Base-by-base conservation (phyloP, 2,888 invertebrate genomes). In the Cataglyphis albicans region DNA sequence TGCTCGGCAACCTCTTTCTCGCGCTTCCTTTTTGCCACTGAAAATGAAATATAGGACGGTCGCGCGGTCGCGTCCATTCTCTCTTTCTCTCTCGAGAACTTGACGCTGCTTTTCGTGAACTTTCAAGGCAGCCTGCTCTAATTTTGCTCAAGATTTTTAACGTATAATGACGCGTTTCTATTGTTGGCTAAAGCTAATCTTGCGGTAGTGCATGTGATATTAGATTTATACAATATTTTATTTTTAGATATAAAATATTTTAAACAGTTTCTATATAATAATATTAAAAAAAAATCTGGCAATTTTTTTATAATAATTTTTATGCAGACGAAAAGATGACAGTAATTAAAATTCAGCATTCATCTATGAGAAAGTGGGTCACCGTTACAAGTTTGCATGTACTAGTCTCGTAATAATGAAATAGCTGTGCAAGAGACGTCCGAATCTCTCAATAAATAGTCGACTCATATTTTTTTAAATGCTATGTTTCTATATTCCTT, bases 1-100 rank as follows among this genome's bases (percentile, higher is more conserved):
- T 76, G 87, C 86, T 75, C 80, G 52, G 76, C 59, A 74, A 63
- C 81, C 72, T 70, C 83, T 82, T 88, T 83, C 82, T 82, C 87
- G 75, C 68, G 78, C 76, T 82, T 70, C 57, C 84, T 82, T 61
- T 76, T 81, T 81, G 48, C 82, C 73, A 55, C n/a, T 67, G 48
- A 57, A 85, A 86, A 84, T 82, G 83, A 86, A 85, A 88, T 84
- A 64, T 74, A 75, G 68, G 84, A 81, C 5, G 63, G 74, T 48
- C 48, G 52, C 52, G 52, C n/a, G 52, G 48, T 35, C 48, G 35
- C 25, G 21, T 29, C 2, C 61, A 10, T 38, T 38, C 44, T 44
- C 44, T 44, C 44, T 15, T 12, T 41, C 57, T 63, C 74, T 9
- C 59, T 12, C 38, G 44, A 41, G 57, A 78, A 78, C 78, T 68